Percentiles rank a stretch among this genome's conserved stretches.
Evolutionary conservation across 1,140 invertebrate species (phyloP).

Genomic region (Zaprionus nigranus): DNA sequence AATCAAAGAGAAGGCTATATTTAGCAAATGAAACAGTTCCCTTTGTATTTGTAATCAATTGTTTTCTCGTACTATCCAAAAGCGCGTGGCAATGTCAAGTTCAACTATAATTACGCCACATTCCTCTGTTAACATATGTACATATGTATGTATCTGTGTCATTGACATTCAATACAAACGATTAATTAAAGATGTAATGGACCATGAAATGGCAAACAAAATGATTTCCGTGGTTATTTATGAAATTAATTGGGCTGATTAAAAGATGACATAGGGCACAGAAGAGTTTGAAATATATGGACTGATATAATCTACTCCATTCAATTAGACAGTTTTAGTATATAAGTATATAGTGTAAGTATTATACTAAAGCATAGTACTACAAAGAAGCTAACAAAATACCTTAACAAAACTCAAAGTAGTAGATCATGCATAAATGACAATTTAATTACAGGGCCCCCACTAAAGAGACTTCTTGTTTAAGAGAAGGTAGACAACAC

Average conservation of each 20-base stretch:
- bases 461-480: not conserved
- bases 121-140: not conserved
- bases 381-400: too few relatives aligned
- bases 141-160: constrained; percentile 20
- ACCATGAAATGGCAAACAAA: constrained; percentile 18
- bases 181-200: constrained; percentile 51
- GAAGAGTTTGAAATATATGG: not conserved
- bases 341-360: too few relatives aligned
- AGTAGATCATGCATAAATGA: not conserved
- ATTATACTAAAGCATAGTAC: too few relatives aligned
- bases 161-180: constrained; percentile 66
- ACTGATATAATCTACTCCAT: too few relatives aligned
- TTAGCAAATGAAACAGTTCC: constrained; percentile 22
- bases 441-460: not conserved
- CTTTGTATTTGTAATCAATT: not conserved
- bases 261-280: not conserved
- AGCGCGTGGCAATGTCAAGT: constrained; percentile 59
- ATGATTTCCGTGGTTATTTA: constrained; percentile 28
- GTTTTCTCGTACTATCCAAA: not conserved
- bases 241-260: not conserved
- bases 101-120: constrained; percentile 43
- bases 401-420: too few relatives aligned
- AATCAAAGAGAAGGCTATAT: not conserved
- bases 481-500: not conserved
- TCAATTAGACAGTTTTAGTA: too few relatives aligned